phyloP scores from a whole-genome alignment of 1,140 invertebrate genomes.

The Zaprionus ornatus region DNA sequence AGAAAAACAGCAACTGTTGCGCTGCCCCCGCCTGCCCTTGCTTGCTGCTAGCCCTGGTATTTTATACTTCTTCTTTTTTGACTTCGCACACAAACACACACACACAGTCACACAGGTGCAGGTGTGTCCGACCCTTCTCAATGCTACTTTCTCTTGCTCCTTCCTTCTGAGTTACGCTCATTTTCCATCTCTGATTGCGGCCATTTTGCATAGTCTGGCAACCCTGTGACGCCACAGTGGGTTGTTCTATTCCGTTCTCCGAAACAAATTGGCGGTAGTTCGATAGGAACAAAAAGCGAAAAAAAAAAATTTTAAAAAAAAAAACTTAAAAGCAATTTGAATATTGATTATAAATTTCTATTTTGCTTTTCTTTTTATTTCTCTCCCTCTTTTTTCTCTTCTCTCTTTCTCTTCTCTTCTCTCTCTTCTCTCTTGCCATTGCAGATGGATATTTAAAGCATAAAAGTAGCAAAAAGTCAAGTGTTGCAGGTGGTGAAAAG shows the following conservation, averaged over 20 bases:
- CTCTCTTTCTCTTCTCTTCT: conserved; percentile 32
- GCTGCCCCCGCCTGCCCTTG: conserved; percentile 33
- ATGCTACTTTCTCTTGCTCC: not conserved
- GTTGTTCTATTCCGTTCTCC: not conserved
- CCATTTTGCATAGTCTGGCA: conserved; percentile 17
- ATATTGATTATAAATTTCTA: conserved; percentile 51
- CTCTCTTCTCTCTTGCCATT: conserved; percentile 56
- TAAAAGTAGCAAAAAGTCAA: conserved; percentile 58
- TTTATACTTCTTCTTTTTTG: not conserved
- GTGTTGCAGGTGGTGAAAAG: conserved; percentile 36
- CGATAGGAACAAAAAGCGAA: conserved; percentile 19
- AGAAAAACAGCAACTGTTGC: not conserved
- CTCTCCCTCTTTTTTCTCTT: conserved; percentile 33
- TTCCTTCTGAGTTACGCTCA: conserved; percentile 2
- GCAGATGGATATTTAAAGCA: conserved; percentile 71
- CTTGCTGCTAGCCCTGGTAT: conserved; percentile 34
- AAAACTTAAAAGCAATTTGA: conserved; percentile 20
- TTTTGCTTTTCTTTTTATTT: conserved; percentile 56
- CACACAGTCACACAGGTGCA: not conserved
- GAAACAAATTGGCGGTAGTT: not conserved
- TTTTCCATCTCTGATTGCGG: not conserved
- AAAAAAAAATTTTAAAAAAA: not conserved
- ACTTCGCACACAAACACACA: not conserved
- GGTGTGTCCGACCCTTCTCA: conserved; percentile 10
- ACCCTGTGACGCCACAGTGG: not conserved